phyloP scores from a whole-genome alignment of 2,113 vertebrate genomes.

The Sprattus sprattus region DNA sequence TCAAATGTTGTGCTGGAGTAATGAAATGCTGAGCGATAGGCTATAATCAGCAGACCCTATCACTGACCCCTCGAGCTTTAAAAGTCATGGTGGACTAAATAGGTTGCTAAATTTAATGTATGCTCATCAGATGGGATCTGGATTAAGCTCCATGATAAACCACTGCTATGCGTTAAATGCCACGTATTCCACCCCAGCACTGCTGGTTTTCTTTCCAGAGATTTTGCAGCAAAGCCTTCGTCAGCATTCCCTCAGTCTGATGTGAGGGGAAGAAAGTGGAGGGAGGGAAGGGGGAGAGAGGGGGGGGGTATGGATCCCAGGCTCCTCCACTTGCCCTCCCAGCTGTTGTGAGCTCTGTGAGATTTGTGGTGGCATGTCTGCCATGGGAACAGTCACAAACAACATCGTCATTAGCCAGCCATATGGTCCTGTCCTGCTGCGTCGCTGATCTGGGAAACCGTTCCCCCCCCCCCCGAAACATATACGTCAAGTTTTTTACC shows the following conservation, averaged over 20 bases:
- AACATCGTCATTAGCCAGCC: background rate
- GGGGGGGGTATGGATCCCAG: constrained; percentile 1
- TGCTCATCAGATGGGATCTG: constrained; percentile 28
- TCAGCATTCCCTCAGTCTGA: constrained; percentile 22
- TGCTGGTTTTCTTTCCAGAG: constrained; percentile 6
- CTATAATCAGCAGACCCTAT: constrained; percentile 22
- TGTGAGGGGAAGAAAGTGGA: background rate
- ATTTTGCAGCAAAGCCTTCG: constrained; percentile 17
- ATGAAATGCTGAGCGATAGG: constrained; percentile 25
- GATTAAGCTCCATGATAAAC: constrained; percentile 36
- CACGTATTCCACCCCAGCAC: background rate
- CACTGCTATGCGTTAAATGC: constrained; percentile 12
- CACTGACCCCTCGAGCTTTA: constrained; percentile 28
- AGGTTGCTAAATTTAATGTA: constrained; percentile 16
- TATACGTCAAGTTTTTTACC: background rate
- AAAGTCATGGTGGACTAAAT: background rate
- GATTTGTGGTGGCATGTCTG: background rate
- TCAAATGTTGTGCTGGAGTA: constrained; percentile 26
- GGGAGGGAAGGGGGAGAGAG: background rate
- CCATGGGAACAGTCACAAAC: constrained; percentile 15
- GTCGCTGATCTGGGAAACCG: background rate
- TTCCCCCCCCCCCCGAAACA: background rate
- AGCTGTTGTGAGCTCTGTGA: constrained; percentile 25
- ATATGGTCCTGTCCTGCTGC: constrained; percentile 17
- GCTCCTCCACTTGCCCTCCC: constrained; percentile 26